phyloP scores from a whole-genome alignment of 2,113 vertebrate genomes.

The Zosterops lateralis region DNA sequence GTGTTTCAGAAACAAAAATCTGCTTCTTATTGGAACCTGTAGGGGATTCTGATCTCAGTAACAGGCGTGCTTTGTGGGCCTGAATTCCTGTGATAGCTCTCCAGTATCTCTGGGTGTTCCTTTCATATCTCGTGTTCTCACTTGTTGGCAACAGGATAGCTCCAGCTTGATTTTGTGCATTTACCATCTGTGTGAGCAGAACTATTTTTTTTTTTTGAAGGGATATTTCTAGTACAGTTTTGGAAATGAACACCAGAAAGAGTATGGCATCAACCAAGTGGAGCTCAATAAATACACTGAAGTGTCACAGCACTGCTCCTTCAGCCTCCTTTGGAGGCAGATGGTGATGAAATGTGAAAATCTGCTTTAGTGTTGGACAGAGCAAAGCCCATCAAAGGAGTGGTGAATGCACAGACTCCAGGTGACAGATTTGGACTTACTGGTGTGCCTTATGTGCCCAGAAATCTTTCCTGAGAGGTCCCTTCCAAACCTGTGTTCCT shows the following conservation, averaged over 20 bases:
- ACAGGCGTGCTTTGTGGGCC: neutral
- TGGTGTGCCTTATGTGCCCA: neutral
- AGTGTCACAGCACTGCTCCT: neutral
- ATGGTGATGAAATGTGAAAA: neutral
- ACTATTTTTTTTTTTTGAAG: neutral
- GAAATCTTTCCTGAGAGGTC: neutral
- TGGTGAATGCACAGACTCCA: neutral
- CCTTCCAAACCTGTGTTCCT: neutral
- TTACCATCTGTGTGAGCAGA: neutral
- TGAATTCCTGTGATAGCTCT: slow-evolving; percentile 31
- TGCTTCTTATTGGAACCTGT: slow-evolving; percentile 12
- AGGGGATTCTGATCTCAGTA: slow-evolving; percentile 28
- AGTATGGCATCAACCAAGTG: neutral
- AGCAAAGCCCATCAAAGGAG: neutral
- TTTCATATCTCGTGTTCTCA: neutral
- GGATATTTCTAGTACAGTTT: neutral
- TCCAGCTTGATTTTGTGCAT: slow-evolving; percentile 3
- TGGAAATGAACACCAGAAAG: neutral
- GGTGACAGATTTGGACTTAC: neutral
- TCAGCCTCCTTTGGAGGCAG: neutral
- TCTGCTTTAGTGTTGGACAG: neutral
- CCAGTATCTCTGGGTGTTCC: slow-evolving; percentile 10
- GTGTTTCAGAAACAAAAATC: slow-evolving; percentile 1
- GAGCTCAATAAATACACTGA: neutral
- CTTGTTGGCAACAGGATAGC: neutral